phyloP scores from a whole-genome alignment of 2,888 invertebrate genomes.

The Hypomecis punctinalis region DNA sequence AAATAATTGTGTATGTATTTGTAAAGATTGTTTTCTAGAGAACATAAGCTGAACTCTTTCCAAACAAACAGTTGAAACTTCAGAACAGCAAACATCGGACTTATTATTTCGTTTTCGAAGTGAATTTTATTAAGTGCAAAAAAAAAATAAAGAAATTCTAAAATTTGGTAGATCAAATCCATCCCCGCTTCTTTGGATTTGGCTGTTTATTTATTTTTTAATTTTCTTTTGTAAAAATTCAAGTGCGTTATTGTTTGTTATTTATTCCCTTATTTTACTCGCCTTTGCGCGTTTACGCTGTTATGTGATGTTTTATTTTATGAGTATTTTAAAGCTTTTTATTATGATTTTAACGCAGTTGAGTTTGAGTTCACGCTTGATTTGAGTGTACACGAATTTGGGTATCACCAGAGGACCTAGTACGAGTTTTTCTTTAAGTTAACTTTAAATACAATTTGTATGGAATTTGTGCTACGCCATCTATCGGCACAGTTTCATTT shows the following conservation, averaged over 20 bases:
- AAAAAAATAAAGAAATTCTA: slow-evolving; percentile 4
- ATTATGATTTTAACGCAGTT: slow-evolving; percentile 29
- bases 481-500: too few relatives aligned
- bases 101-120: too few relatives aligned
- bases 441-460: too few relatives aligned
- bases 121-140: too few relatives aligned
- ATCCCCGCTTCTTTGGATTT: slow-evolving; percentile 12
- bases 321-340: slow-evolving; percentile 15
- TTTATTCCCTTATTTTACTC: background rate
- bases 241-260: slow-evolving; percentile 36
- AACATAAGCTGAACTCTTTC: too few relatives aligned
- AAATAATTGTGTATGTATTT: too few relatives aligned
- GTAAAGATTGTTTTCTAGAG: too few relatives aligned
- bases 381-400: slow-evolving; percentile 19
- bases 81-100: too few relatives aligned
- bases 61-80: too few relatives aligned
- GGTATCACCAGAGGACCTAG: slow-evolving; percentile 17
- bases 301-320: slow-evolving; percentile 1
- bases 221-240: slow-evolving; percentile 31
- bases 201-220: background rate
- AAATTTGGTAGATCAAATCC: background rate
- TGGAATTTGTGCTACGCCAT: too few relatives aligned
- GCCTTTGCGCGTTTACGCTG: background rate
- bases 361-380: slow-evolving; percentile 30
- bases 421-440: too few relatives aligned